Base-by-base conservation (phyloP, 2,113 vertebrate genomes). In the Etia nguti region DNA sequence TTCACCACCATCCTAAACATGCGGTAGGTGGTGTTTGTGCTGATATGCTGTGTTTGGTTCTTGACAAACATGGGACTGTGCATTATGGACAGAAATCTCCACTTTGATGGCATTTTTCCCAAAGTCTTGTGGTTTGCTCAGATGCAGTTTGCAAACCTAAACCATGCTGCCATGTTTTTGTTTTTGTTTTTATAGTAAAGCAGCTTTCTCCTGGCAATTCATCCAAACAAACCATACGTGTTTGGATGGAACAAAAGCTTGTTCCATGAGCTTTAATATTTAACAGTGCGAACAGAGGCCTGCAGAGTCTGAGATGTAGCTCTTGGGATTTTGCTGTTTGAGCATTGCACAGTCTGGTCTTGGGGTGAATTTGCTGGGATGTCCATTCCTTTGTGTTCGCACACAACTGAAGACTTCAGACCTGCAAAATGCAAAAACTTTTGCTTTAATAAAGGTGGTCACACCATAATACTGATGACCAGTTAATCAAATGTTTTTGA, bases 1-100 rank as follows among this genome's bases (percentile, higher is more conserved):
- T 41, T 41, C 62, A 68, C 62, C 62, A 68, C 36, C 60, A 41
- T 41, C 62, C 36, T 68, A 41, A 68, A 68, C 62, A 68, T 36
- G 31, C n/a, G 60, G 31, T 38, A 5, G 38, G 41, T 41, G 41
- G 41, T 41, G 34, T 36, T 36, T 36, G 34, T 38, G 65, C 36
- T 2, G 65, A 43, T 41, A 6, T 10, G 4, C 2, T 9, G 62
- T 65, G 34, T 10, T 70, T 43, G 36, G 65, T 41, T 70, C 8
- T 43, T 41, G n/a, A 38, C 12, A 70, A 70, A 24, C 12, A 70
- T 70, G 12, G 41, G 3, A 70, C n/a, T 43, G 8, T 43, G 12
- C n/a, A 70, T 70, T 24, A 16, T 24, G n/a, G 6, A 2, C 0
- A 70, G 24, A 70, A 41, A 70, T 70, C 62, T 70, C 62, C 34